These are phyloP conservation scores for Varanus komodoensis DNA, from an alignment of 2,113 vertebrate genomes.

Conservation along the genomic window DNA sequence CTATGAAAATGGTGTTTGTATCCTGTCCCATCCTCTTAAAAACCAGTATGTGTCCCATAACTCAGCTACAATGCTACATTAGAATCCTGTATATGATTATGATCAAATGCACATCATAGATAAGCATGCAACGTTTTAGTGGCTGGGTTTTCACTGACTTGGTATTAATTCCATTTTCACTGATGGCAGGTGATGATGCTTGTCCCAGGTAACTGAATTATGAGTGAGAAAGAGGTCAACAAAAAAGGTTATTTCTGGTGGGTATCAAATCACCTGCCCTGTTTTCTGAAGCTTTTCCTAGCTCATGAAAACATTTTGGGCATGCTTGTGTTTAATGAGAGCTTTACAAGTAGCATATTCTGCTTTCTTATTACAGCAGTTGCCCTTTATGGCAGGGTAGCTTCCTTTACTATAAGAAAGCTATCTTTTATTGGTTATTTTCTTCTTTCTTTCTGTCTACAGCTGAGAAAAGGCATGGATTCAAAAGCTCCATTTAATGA, in stretches of 20 bases:
- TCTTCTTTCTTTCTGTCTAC: background rate
- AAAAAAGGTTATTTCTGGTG: background rate
- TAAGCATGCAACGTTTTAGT: background rate
- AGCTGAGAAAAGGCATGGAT: conserved; percentile 19
- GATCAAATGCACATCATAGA: background rate
- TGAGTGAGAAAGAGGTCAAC: background rate
- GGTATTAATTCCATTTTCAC: background rate
- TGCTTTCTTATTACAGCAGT: rapidly evolving
- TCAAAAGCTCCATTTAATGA: background rate
- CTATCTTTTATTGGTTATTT: background rate
- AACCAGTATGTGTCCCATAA: background rate
- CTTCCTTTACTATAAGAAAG: rapidly evolving
- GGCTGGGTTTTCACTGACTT: background rate
- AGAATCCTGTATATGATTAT: background rate
- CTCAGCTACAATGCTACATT: background rate
- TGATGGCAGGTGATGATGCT: background rate
- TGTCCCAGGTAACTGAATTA: background rate
- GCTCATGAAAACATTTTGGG: background rate
- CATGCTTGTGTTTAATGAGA: background rate
- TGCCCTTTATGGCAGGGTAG: conserved; percentile 4
- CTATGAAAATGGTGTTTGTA: background rate
- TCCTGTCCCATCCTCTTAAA: background rate
- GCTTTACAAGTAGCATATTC: background rate
- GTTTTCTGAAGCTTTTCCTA: background rate
- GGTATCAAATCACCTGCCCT: background rate